Base-by-base conservation (phyloP, 2,888 invertebrate species). In the Lumbricus terrestris region DNA sequence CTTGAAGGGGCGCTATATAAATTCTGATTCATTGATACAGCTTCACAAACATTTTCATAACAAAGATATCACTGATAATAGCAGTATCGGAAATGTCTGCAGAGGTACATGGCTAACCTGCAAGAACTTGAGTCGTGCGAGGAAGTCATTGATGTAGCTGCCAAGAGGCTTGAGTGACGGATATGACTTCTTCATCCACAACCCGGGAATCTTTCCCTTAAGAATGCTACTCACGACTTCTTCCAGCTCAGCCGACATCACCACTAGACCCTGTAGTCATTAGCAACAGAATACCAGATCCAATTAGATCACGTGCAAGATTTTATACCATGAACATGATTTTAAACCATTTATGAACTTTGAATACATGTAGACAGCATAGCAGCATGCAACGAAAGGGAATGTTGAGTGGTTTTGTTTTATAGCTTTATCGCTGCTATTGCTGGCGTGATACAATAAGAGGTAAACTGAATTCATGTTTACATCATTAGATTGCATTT, bases 161-260 rank as follows among this genome's bases (percentile, higher is more conserved):
- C 95, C 95, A 13, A 95, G 93, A 8, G 95, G 95, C 92, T 95
- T 95, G 40, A 95, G 93, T 8, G 95, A 95, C 35, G 95, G 95
- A 93, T 95, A 95, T 8, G 95, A 95, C 90, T 94, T 94, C 92
- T 93, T 93, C 94, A 95, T 95, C 95, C 95, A 95, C 94, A 95
- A 94, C 34, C 92, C 93, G 1, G 95, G 95, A 85, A 98, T 91
- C 92, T 94, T 97, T 11, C 97, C 97, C 91, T 97, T 97, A 91
- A 98, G 95, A 93, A 98, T 97, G 92, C 97, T 97, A 89, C 96
- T 96, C 91, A 97, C 96, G 33, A 98, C 97, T 94, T 97, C 97
- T 94, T 98, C 98, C 89, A 98, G 96, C 92, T 97, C 96, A 88
- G 97, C 96, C 5, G 97, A 97, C 96, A 98, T 97, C 0, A 98